phyloP scores from a whole-genome alignment of 1,140 invertebrate species.

The Nixonia krombeini region DNA sequence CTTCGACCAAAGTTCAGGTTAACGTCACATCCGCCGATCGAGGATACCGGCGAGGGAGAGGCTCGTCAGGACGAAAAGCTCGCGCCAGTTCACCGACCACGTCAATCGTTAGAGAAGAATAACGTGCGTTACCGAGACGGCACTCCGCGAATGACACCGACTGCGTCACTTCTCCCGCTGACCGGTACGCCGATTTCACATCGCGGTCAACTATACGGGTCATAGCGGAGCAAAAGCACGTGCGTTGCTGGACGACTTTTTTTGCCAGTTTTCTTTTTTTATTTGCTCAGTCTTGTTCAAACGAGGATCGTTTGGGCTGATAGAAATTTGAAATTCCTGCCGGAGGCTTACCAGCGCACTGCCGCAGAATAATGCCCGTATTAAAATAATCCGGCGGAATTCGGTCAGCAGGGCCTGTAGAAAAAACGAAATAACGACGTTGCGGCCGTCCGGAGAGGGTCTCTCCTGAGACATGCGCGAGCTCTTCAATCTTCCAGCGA shows the following conservation, averaged over 20 bases:
- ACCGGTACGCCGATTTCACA: too few relatives aligned
- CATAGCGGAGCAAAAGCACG: too few relatives aligned
- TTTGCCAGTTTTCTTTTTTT: too few relatives aligned
- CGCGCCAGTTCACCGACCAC: neutral
- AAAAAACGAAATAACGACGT: slow-evolving; percentile 52
- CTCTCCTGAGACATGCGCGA: slow-evolving; percentile 43
- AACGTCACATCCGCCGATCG: slow-evolving; percentile 2
- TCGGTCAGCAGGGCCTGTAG: slow-evolving; percentile 42
- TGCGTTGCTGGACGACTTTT: too few relatives aligned
- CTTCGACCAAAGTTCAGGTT: slow-evolving; percentile 7
- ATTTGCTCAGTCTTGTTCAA: too few relatives aligned
- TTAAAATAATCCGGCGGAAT: slow-evolving; percentile 39
- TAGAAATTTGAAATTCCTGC: slow-evolving; percentile 34
- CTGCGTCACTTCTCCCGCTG: too few relatives aligned
- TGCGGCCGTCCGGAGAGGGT: slow-evolving; percentile 32
- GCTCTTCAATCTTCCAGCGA: slow-evolving; percentile 46
- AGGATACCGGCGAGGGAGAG: neutral
- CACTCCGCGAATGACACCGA: slow-evolving; percentile 31
- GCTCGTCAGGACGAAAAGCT: neutral
- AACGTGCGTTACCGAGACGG: too few relatives aligned
- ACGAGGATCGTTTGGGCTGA: too few relatives aligned
- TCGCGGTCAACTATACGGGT: too few relatives aligned
- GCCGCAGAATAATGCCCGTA: neutral
- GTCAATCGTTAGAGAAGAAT: neutral
- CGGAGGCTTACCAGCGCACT: slow-evolving; percentile 37